These are phyloP conservation scores for Acrocephalus scirpaceus DNA, from an alignment of 2,797 vertebrate genomes.

Conservation along the genomic window DNA sequence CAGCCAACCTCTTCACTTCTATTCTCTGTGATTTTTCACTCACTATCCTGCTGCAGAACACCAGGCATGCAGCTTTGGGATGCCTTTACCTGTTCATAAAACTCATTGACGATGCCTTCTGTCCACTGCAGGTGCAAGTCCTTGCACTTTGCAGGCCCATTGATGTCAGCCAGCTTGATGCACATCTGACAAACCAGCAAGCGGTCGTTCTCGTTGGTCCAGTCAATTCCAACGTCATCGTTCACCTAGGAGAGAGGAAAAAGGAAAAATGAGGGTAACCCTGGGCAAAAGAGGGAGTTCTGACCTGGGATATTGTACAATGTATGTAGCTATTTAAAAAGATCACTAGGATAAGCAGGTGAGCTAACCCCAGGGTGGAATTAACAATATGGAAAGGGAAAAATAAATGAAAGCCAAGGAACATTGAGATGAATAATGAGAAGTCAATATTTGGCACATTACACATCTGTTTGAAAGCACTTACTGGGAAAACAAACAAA, in stretches of 20 bases:
- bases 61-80: neutral
- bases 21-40: neutral
- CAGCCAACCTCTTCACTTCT: neutral
- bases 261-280: neutral
- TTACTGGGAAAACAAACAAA: neutral
- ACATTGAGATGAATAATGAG: neutral
- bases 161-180: constrained; percentile 97
- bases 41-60: neutral
- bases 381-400: neutral
- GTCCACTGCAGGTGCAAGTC: constrained; percentile 97
- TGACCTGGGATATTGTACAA: neutral
- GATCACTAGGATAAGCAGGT: neutral
- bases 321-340: neutral
- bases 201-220: constrained; percentile 97
- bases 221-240: constrained; percentile 96
- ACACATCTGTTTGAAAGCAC: neutral
- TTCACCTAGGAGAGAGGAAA: constrained; percentile 82
- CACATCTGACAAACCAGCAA: constrained; percentile 98
- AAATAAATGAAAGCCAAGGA: neutral
- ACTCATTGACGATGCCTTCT: constrained; percentile 97
- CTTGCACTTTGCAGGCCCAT: constrained; percentile 94
- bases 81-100: constrained; percentile 92
- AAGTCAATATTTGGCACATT: neutral
- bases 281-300: neutral
- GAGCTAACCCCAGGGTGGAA: neutral